Conservation (phyloP, 2,888 invertebrate genomes). For the Eupsilia transversa region DNA sequence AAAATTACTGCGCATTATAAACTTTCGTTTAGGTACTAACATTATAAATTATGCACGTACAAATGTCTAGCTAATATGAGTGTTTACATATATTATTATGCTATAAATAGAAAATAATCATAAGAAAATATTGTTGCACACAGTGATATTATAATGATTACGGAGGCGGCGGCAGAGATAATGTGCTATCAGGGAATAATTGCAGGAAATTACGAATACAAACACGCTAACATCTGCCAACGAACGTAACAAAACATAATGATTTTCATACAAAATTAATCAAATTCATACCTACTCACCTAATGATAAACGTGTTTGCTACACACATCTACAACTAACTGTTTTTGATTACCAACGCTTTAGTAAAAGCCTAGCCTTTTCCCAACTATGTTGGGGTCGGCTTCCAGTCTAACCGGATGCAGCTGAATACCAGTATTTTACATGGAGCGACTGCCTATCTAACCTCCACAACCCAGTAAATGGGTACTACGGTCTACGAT, state of each 20-base stretch:
- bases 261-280: slow-evolving; percentile 40
- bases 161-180: slow-evolving; percentile 46
- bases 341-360: slow-evolving; percentile 5
- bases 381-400: no score
- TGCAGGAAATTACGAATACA: slow-evolving; percentile 58
- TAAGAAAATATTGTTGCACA: slow-evolving; percentile 52
- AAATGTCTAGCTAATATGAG: slow-evolving; percentile 23
- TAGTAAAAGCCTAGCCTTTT: not conserved
- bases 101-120: slow-evolving; percentile 60
- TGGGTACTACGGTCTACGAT: no score
- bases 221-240: slow-evolving; percentile 38
- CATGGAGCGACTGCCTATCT: no score
- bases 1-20: slow-evolving; percentile 39
- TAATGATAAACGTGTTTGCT: slow-evolving; percentile 13
- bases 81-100: not conserved
- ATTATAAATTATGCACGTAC: slow-evolving; percentile 20
- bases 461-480: no score
- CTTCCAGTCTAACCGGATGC: no score
- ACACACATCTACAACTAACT: not conserved
- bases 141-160: slow-evolving; percentile 51
- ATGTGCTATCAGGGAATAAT: slow-evolving; percentile 51
- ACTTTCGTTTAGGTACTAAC: not conserved
- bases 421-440: no score
- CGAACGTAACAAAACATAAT: slow-evolving; percentile 40
- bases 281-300: slow-evolving; percentile 8